These are phyloP conservation scores for Epistrophe grossulariae DNA, from an alignment of 2,888 invertebrate species.

Conservation along the genomic window DNA sequence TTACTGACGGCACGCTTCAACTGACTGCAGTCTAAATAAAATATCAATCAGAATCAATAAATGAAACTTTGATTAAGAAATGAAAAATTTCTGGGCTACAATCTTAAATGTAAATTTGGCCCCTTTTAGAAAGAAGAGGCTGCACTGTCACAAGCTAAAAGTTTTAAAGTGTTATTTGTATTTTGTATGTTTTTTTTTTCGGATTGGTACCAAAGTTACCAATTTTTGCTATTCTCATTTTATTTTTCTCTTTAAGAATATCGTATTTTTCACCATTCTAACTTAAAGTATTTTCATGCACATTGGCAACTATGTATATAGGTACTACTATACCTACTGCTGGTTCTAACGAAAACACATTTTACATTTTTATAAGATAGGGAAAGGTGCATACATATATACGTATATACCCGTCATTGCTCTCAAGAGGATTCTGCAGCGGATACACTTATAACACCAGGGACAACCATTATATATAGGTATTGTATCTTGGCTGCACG, in stretches of 20 bases:
- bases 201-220: conserved; percentile 2
- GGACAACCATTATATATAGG: neutral
- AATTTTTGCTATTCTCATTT: neutral
- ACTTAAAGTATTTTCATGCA: conserved; percentile 37
- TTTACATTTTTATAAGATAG: conserved; percentile 13
- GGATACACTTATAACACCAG: conserved; percentile 1
- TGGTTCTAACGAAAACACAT: conserved; percentile 25
- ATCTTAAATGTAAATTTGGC: too few species aligned
- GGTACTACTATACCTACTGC: neutral
- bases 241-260: conserved; percentile 37
- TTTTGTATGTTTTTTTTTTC: conserved; percentile 14
- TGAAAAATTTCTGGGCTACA: too few species aligned
- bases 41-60: too few species aligned
- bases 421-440: conserved; percentile 42
- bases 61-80: too few species aligned
- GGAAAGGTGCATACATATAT: neutral
- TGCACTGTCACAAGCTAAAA: conserved; percentile 41
- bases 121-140: conserved; percentile 3
- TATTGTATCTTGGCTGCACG: conserved; percentile 24
- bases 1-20: too few species aligned
- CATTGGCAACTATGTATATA: conserved; percentile 38
- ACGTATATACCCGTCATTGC: conserved; percentile 25
- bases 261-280: conserved; percentile 25
- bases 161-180: neutral
- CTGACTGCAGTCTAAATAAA: too few species aligned